Percentiles rank a stretch among this genome's conserved stretches.
Evolutionary conservation across 2,113 vertebrate species (phyloP).

Genomic region (Heloderma charlesbogerti): DNA sequence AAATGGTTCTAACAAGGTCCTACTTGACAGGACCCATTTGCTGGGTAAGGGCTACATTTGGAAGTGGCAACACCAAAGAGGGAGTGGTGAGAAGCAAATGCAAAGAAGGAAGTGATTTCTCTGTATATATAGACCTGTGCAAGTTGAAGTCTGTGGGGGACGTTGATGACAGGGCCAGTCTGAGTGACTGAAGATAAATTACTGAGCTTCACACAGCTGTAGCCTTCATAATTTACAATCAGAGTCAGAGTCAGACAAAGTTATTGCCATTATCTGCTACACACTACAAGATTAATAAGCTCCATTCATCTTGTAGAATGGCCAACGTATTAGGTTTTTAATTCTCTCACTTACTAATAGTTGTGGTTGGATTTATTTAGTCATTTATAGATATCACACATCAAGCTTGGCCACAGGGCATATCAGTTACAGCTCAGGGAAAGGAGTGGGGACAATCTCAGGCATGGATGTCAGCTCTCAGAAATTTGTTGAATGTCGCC

Average conservation of each 20-base stretch:
- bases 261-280: conserved; percentile 36
- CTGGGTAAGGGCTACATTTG: neutral
- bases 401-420: neutral
- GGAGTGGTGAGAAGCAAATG: neutral
- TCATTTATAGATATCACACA: neutral
- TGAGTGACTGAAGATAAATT: conserved; percentile 25
- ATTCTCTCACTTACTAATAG: conserved; percentile 23
- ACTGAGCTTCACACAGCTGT: conserved; percentile 15
- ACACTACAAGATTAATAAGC: conserved; percentile 35
- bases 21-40: too few species aligned
- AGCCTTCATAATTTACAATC: conserved; percentile 28
- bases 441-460: neutral
- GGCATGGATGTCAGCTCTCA: neutral
- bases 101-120: neutral
- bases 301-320: conserved; percentile 19
- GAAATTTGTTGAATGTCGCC: neutral
- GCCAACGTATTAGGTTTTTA: conserved; percentile 22
- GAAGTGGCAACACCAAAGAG: neutral
- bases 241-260: conserved; percentile 30
- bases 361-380: conserved; percentile 18
- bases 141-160: conserved; percentile 1
- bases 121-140: neutral
- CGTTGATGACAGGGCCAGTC: neutral
- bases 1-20: neutral
- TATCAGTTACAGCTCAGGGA: neutral